Conservation (phyloP, 2,113 vertebrate genomes). For the Struthio camelus region DNA sequence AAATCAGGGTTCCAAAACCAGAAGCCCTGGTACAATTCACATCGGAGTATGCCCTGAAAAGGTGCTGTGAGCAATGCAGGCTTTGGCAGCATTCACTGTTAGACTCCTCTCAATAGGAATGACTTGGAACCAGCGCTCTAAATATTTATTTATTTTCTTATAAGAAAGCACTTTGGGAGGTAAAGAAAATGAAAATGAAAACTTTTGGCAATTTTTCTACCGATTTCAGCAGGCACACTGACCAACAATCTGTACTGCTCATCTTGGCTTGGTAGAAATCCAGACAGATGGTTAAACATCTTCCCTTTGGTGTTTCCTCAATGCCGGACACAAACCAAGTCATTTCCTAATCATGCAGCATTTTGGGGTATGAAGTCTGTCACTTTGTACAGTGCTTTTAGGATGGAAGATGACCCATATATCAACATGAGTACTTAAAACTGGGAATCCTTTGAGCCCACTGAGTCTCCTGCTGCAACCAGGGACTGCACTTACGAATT, state of each 20-base stretch:
- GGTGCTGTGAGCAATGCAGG: not conserved
- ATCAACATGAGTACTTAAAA: not conserved
- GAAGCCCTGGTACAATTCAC: not conserved
- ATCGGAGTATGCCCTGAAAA: not conserved
- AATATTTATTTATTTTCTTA: not conserved
- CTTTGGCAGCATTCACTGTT: not conserved
- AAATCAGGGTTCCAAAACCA: not conserved
- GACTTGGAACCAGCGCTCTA: not conserved
- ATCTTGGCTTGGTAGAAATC: not conserved
- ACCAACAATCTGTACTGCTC: not conserved
- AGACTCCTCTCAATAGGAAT: not conserved
- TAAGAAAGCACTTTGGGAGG: not conserved
- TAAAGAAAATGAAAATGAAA: not conserved
- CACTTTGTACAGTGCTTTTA: not conserved
- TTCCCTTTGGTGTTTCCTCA: not conserved
- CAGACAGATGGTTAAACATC: conserved; percentile 31
- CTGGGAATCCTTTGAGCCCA: not conserved
- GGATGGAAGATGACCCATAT: not conserved
- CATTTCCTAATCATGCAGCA: conserved; percentile 13
- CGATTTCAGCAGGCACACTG: not conserved
- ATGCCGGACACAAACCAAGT: not conserved
- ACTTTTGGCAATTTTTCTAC: not conserved
- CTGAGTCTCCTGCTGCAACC: not conserved
- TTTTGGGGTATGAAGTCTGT: not conserved
- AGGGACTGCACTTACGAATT: not conserved